A percentile compares a stretch with the other conserved stretches of the same genome.
Evolutionary conservation across 2,797 vertebrate species (phyloP).

Genomic region (Paedocypris micromegethes): DNA sequence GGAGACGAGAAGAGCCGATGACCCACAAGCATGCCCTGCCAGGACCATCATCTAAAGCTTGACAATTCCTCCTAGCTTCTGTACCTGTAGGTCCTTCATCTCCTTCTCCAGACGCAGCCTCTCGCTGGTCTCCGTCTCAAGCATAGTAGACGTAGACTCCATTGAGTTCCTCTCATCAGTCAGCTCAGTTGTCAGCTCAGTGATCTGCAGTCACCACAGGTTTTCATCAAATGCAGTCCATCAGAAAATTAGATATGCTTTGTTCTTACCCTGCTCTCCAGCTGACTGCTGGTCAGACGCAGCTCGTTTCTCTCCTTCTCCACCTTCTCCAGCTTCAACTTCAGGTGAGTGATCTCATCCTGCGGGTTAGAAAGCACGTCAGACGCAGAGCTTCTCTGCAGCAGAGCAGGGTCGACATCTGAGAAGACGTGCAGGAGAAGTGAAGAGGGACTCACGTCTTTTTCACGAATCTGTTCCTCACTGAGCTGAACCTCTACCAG

Average conservation of each 20-base stretch:
- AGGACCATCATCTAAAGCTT: background rate
- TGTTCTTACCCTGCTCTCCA: constrained; percentile 83
- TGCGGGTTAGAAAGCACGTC: constrained; percentile 48
- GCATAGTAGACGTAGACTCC: constrained; percentile 90
- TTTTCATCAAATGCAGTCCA: background rate
- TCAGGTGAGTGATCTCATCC: constrained; percentile 94
- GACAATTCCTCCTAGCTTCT: background rate
- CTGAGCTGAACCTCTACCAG: constrained; percentile 93
- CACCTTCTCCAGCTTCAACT: constrained; percentile 83
- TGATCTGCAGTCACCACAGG: constrained; percentile 76
- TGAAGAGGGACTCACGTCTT: constrained; percentile 74
- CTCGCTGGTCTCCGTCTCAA: constrained; percentile 87
- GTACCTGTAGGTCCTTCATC: constrained; percentile 92
- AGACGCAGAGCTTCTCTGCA: too few species aligned
- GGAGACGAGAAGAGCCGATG: background rate
- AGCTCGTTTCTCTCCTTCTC: constrained; percentile 95
- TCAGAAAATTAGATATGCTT: background rate
- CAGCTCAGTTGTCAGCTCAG: constrained; percentile 91
- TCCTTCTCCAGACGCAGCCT: constrained; percentile 89
- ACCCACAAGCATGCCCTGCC: background rate
- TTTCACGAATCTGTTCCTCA: constrained; percentile 90
- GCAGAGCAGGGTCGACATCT: too few species aligned
- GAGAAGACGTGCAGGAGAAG: too few species aligned
- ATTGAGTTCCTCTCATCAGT: constrained; percentile 91
- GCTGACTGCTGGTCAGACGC: constrained; percentile 84